A percentile compares a stretch with the other conserved stretches of the same genome.
Conservation (phyloP, 2,888 invertebrate species). For the Idaea biselata region DNA sequence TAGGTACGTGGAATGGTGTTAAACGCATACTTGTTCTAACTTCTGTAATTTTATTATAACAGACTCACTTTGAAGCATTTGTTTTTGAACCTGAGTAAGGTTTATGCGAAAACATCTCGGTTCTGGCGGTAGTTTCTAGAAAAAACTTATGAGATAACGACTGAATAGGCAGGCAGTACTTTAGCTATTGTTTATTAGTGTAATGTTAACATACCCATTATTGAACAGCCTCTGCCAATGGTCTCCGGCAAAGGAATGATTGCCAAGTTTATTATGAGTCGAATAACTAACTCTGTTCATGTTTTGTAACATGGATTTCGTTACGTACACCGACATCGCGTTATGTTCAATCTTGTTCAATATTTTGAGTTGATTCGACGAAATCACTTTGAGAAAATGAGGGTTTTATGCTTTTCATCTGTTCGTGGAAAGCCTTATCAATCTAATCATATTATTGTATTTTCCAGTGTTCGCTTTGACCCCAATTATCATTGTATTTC, state of each 20-base stretch:
- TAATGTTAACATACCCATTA: conserved; percentile 20
- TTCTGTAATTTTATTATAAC: no score
- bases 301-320: conserved; percentile 64
- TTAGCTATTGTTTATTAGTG: not conserved
- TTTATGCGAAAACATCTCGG: no score
- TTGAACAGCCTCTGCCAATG: conserved; percentile 60
- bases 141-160: no score
- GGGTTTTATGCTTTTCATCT: not conserved
- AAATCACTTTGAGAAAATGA: not conserved
- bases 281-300: conserved; percentile 57
- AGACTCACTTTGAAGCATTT: no score
- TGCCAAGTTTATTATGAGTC: conserved; percentile 34
- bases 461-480: not conserved
- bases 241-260: conserved; percentile 43
- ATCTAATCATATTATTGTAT: no score
- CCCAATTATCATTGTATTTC: not conserved
- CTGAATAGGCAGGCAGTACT: no score
- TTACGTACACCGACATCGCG: conserved; percentile 65
- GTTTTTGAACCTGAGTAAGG: no score
- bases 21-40: no score
- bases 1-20: no score
- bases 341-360: not conserved
- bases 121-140: no score
- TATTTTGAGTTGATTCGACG: not conserved
- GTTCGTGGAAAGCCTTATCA: no score